A percentile compares a stretch with the other conserved stretches of the same genome.
Evolutionary conservation across 1,140 invertebrate genomes (phyloP).

Genomic region (Philopotamus ludificatus): DNA sequence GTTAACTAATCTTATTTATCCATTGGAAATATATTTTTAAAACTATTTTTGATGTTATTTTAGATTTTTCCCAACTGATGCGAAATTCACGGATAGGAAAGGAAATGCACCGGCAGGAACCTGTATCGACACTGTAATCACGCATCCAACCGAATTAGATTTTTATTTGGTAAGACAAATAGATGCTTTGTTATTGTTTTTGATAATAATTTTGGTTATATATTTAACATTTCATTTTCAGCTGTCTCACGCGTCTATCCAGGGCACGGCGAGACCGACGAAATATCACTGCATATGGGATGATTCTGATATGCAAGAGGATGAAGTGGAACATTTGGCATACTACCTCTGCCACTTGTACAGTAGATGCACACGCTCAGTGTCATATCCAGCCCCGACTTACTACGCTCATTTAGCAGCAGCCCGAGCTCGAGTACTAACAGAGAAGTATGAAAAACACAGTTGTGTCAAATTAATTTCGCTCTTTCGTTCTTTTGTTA

Average conservation of each 20-base stretch:
- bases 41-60: conserved; percentile 2
- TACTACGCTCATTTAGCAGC: conserved; percentile 95
- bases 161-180: conserved; percentile 72
- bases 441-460: conserved; percentile 59
- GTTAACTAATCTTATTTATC: conserved; percentile 8
- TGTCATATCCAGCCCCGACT: conserved; percentile 90
- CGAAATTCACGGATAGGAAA: conserved; percentile 52
- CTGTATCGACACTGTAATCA: conserved; percentile 77
- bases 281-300: conserved; percentile 86
- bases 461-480: too few relatives aligned
- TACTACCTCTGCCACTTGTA: conserved; percentile 90
- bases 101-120: conserved; percentile 81
- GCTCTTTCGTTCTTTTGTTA: too few relatives aligned
- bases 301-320: conserved; percentile 69
- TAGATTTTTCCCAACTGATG: conserved; percentile 34
- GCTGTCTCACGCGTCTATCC: conserved; percentile 65
- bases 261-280: conserved; percentile 85
- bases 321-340: conserved; percentile 80
- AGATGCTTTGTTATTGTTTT: background rate
- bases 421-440: conserved; percentile 67
- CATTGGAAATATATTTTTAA: background rate
- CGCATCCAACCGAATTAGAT: conserved; percentile 78
- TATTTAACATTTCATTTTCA: conserved; percentile 37
- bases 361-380: conserved; percentile 79
- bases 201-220: conserved; percentile 1